phyloP scores from a whole-genome alignment of 2,888 invertebrate genomes.

The Drosophila cognata region DNA sequence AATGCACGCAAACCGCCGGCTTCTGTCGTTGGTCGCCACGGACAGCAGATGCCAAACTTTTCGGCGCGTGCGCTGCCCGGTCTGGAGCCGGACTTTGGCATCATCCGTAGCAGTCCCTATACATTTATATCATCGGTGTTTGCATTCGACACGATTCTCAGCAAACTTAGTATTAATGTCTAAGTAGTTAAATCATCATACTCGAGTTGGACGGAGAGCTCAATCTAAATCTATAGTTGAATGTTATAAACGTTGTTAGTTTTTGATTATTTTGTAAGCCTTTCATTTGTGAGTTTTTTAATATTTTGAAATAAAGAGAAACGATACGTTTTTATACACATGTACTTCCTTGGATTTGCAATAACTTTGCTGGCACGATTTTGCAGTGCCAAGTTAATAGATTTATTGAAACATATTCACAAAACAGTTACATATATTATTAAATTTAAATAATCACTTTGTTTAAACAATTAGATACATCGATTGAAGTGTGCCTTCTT shows the following conservation, averaged over 20 bases:
- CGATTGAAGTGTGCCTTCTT: constrained; percentile 3
- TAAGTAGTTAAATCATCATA: constrained; percentile 19
- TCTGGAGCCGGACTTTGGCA: constrained; percentile 84
- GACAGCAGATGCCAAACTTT: constrained; percentile 57
- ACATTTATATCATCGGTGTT: constrained; percentile 84
- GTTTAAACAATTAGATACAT: constrained; percentile 57
- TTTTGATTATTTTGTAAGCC: constrained; percentile 27
- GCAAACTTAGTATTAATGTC: constrained; percentile 80
- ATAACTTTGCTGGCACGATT: constrained; percentile 49
- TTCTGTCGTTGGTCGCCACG: constrained; percentile 33
- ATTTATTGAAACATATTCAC: constrained; percentile 71
- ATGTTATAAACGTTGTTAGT: constrained; percentile 50
- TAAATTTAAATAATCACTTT: constrained; percentile 68
- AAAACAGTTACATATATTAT: constrained; percentile 64
- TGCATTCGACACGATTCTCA: constrained; percentile 84
- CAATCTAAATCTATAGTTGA: constrained; percentile 36
- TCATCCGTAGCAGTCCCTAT: constrained; percentile 82
- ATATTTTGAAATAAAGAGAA: constrained; percentile 25
- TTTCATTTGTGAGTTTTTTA: constrained; percentile 29
- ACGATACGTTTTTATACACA: constrained; percentile 21
- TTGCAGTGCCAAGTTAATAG: constrained; percentile 50
- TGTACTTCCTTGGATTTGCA: not conserved
- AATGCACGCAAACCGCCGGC: constrained; percentile 79
- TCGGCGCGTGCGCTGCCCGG: constrained; percentile 78
- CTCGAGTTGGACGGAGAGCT: constrained; percentile 1